Evolutionary conservation across 2,888 invertebrate genomes (phyloP).

Genomic region (Heliconius charithonia): DNA sequence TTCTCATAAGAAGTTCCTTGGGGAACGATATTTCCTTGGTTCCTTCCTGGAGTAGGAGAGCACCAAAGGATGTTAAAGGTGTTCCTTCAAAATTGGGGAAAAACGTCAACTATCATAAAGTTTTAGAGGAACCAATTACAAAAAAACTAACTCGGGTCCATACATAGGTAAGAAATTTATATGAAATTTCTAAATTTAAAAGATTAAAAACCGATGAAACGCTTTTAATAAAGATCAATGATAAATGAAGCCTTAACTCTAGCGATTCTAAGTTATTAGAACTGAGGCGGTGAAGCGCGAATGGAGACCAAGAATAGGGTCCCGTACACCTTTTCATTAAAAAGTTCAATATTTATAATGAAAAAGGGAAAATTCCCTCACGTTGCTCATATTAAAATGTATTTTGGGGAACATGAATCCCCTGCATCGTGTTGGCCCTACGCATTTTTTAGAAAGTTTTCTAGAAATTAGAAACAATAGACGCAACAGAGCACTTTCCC

Average conservation of each 20-base stretch:
- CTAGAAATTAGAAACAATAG: slow-evolving; percentile 30
- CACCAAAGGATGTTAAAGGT: too few species aligned
- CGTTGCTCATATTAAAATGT: slow-evolving; percentile 40
- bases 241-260: slow-evolving; percentile 46
- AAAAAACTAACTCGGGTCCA: too few species aligned
- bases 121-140: too few species aligned
- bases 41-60: too few species aligned
- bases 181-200: slow-evolving; percentile 23
- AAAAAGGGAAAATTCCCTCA: slow-evolving; percentile 41
- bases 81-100: too few species aligned
- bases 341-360: slow-evolving; percentile 44
- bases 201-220: slow-evolving; percentile 41
- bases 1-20: not conserved
- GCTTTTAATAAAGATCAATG: slow-evolving; percentile 48
- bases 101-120: too few species aligned
- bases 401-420: slow-evolving; percentile 34
- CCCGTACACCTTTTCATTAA: slow-evolving; percentile 39
- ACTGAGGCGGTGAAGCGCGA: slow-evolving; percentile 44
- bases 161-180: too few species aligned
- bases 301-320: slow-evolving; percentile 30
- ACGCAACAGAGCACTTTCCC: not conserved
- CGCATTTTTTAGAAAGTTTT: slow-evolving; percentile 30
- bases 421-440: slow-evolving; percentile 1
- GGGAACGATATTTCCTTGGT: too few species aligned
- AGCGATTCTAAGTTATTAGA: slow-evolving; percentile 44